A percentile compares a stretch with the other conserved stretches of the same genome.
Conservation (phyloP, 2,797 vertebrate species). For the Schizopygopsis malacanthus region DNA sequence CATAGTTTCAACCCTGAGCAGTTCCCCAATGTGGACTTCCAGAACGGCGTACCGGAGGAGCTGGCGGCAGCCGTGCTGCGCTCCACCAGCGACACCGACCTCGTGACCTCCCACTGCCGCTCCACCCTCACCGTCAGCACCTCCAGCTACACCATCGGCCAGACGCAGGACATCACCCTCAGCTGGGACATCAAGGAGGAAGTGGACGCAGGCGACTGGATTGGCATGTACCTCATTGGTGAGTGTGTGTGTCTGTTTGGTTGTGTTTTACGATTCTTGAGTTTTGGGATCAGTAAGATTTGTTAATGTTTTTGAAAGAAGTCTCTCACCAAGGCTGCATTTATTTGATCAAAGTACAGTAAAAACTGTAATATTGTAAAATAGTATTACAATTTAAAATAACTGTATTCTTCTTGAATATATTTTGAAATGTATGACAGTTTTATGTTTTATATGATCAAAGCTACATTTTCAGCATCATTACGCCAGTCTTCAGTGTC, state of each 20-base stretch:
- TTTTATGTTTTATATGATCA: no score
- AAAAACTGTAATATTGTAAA: no score
- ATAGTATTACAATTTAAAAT: no score
- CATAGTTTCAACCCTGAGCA: constrained; percentile 89
- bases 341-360: no score
- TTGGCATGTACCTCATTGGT: constrained; percentile 92
- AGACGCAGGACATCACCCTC: constrained; percentile 84
- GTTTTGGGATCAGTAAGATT: neutral
- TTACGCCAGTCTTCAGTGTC: neutral
- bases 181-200: constrained; percentile 93
- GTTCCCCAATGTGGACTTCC: constrained; percentile 85
- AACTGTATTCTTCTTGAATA: no score
- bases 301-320: neutral
- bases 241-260: constrained; percentile 59
- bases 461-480: neutral
- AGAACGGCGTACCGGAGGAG: constrained; percentile 73
- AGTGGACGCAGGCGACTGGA: constrained; percentile 92
- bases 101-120: constrained; percentile 87
- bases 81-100: constrained; percentile 88
- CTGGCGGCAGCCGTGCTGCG: constrained; percentile 76
- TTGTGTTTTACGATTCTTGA: neutral
- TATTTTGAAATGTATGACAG: no score
- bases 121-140: constrained; percentile 87
- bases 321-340: neutral
- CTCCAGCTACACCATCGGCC: constrained; percentile 86